Evolutionary conservation across 2,113 vertebrate genomes (phyloP).

Genomic region (Hyperoodon ampullatus): DNA sequence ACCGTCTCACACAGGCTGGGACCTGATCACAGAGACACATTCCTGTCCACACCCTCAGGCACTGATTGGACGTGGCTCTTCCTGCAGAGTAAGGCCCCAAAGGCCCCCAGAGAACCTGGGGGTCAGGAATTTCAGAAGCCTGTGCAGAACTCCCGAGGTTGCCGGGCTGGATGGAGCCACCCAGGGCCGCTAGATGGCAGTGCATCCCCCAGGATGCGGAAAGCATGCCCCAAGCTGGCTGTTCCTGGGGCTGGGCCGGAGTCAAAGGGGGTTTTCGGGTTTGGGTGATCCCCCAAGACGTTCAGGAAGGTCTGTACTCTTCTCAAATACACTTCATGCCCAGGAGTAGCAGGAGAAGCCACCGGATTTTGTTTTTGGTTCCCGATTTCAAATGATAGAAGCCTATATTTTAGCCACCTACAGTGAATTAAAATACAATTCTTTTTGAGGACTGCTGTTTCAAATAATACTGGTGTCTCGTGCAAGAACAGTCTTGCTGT

Average conservation of each 20-base stretch:
- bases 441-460: neutral
- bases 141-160: fast-evolving
- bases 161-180: fast-evolving
- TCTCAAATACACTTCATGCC: neutral
- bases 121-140: fast-evolving
- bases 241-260: neutral
- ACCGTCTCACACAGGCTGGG: fast-evolving
- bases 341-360: neutral
- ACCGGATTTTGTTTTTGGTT: neutral
- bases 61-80: fast-evolving
- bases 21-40: fast-evolving
- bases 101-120: fast-evolving
- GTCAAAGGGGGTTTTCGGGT: neutral
- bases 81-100: fast-evolving
- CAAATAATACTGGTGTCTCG: neutral
- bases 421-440: neutral
- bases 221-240: neutral
- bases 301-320: fast-evolving
- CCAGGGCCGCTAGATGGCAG: constrained; percentile 93
- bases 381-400: neutral
- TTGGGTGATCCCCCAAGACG: fast-evolving
- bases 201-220: constrained; percentile 82
- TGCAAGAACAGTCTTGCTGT: fast-evolving
- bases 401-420: neutral
- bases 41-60: fast-evolving